Conservation (phyloP, 2,888 invertebrate genomes). For the Meiosimyza decipiens region DNA sequence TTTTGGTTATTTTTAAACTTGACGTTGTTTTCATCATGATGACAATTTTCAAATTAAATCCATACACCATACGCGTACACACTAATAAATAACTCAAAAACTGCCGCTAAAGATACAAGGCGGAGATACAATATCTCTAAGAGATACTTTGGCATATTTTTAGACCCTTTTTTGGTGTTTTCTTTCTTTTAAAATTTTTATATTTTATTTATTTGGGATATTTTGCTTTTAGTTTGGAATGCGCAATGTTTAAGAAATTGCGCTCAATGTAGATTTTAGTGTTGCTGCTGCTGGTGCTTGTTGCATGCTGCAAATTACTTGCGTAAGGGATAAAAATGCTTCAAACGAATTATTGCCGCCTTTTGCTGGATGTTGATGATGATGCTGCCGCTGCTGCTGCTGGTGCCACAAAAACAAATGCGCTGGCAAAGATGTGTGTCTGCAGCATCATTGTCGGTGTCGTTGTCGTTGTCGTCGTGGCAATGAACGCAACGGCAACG, state of each 20-base stretch:
- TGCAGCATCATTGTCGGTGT: not conserved
- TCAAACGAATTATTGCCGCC: conserved; percentile 33
- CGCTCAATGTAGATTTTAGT: not conserved
- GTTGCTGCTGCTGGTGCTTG: conserved; percentile 1
- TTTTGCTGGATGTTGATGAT: not conserved
- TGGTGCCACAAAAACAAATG: not conserved
- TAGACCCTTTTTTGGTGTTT: not conserved
- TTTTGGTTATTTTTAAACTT: no score
- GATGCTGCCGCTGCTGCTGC: not conserved
- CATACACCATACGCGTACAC: no score
- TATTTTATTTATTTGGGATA: not conserved
- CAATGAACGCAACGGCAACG: conserved; percentile 23
- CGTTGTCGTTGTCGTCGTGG: not conserved
- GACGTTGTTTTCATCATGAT: no score
- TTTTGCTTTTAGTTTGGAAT: no score
- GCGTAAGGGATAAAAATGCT: conserved; percentile 23
- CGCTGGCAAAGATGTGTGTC: not conserved
- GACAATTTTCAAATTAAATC: no score
- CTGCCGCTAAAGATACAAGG: no score
- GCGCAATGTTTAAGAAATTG: no score
- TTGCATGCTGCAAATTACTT: conserved; percentile 5
- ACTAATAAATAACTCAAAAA: no score
- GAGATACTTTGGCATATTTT: conserved; percentile 20
- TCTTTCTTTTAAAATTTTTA: not conserved
- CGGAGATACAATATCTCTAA: not conserved